Base-by-base conservation (phyloP, 2,888 invertebrate genomes). In the Celastrina argiolus region DNA sequence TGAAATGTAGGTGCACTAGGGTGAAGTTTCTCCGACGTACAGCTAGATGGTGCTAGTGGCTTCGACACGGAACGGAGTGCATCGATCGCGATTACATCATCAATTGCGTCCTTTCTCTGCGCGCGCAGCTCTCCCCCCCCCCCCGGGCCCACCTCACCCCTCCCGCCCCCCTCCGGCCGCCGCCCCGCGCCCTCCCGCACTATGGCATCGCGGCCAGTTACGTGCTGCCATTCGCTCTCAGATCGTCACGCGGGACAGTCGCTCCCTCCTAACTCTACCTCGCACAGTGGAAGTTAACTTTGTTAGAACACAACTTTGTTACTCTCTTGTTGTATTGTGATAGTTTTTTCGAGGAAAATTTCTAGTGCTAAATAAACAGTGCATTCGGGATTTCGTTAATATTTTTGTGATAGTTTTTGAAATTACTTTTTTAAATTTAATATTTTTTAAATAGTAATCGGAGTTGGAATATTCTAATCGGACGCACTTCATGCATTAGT, bases 51-150 rank as follows among this genome's bases (percentile, higher is more conserved):
- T 36, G 18, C 18, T 59, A 31, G 59, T 31, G 4, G 31, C 16
- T 18, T 34, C 78, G 80, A 31, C 74, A 71, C 74, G 66, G 70
- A 72, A 66, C 71, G 76, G 77, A 81, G 85, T 88, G 87, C 89
- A 91, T 91, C 88, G 91, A 91, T 90, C 88, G 90, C 81, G 84
- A 86, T 91, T 91, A 89, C 90, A 88, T 91, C 90, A 90, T 81
- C 84, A 83, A 83, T 85, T 79, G 84, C 85, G 86, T 85, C 87
- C 89, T 87, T 88, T 88, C 88, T 86, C 87, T 88, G 89, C 87
- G 90, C 86, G 88, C 90, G 88, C 90, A 84, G 79, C 76, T 72
- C 80, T 77, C 80, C 81, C 75, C 79, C 79, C 77, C 69, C 71
- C 75, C 77, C 75, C 73, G 71, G n/a, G n/a, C n/a, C n/a, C n/a